Evolutionary conservation across 2,113 vertebrate genomes (phyloP).

Genomic region (Hemichromis elongatus): DNA sequence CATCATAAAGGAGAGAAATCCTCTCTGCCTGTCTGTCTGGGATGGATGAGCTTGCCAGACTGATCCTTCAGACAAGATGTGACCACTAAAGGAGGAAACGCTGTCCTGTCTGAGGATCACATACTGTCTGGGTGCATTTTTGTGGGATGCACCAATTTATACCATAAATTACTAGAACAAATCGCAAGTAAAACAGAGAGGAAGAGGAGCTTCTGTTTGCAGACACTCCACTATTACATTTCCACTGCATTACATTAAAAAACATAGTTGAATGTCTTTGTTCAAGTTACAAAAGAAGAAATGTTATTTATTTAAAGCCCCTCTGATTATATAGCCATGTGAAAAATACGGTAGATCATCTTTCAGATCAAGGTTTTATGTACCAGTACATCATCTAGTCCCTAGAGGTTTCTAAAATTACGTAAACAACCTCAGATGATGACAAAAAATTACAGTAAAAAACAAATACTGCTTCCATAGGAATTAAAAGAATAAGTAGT

Average conservation of each 20-base stretch:
- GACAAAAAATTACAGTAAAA: not conserved
- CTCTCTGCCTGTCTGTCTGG: slow-evolving; percentile 43
- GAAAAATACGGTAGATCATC: not conserved
- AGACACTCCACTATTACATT: slow-evolving; percentile 8
- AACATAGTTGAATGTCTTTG: not conserved
- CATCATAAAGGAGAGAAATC: slow-evolving; percentile 55
- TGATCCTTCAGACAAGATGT: slow-evolving; percentile 64
- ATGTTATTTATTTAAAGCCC: not conserved
- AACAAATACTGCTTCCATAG: not conserved
- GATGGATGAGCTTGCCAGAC: slow-evolving; percentile 59
- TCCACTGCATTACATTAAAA: slow-evolving; percentile 74
- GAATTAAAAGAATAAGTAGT: not conserved
- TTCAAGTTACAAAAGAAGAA: not conserved
- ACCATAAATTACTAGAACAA: slow-evolving; percentile 58
- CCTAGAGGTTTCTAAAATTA: not conserved
- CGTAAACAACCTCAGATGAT: not conserved
- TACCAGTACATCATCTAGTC: not conserved
- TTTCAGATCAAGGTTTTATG: not conserved
- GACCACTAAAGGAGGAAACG: slow-evolving; percentile 54
- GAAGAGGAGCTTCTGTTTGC: slow-evolving; percentile 38
- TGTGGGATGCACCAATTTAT: slow-evolving; percentile 52
- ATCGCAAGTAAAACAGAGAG: slow-evolving; percentile 39
- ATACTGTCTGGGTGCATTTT: slow-evolving; percentile 48
- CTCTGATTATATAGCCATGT: not conserved
- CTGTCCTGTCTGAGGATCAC: slow-evolving; percentile 69